Evolutionary conservation across 2,888 invertebrate genomes (phyloP), one percentile per base, ranked within the genome.

Genomic region (Omphaloscelis lunosa): DNA sequence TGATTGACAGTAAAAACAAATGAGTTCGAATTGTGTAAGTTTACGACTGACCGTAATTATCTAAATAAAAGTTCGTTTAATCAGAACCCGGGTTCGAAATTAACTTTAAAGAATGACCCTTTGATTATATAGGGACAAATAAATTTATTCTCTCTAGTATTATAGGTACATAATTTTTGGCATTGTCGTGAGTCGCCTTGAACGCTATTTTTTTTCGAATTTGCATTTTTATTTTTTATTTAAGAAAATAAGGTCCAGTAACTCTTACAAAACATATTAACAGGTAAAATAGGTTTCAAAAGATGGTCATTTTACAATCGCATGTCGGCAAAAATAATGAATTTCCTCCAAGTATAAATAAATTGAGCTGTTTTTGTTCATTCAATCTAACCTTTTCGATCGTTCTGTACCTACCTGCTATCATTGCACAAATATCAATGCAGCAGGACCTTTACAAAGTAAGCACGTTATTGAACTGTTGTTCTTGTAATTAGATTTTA

Each of bases 401-500:
- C 17, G n/a, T 15, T 6, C 56, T 34, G 29, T 79, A 23, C 20
- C 27, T 58, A 39, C 61, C 41, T 41, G 56, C 23, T 58, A 29
- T 58, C 72, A 70, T 79, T 82, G 70, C 81, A 84, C 61, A 82
- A 72, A 72, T 62, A 69, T 48, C 12, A 48, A 53, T 29, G 17
- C 68, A 51, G 23, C 67, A 41, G 70, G 66, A 83, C 84, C 72
- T 83, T 82, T 83, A 51, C 79, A 72, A 83, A 69, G 17, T 71
- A 71, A 58, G 82, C 62, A 82, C 48, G 62, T 29, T 74, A 67
- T 75, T 62, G 62, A 58, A 75, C 75, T 74, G 8, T 3, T 34
- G 41, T 41, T 48, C 58, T 29, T 39, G 34, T 27, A 80, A 39
- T 63, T 34, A 41, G 45, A 79, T 61, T 9, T 53, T 51, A 48